Conservation (phyloP, 2,888 invertebrate genomes). For the Nasonia oneida region DNA sequence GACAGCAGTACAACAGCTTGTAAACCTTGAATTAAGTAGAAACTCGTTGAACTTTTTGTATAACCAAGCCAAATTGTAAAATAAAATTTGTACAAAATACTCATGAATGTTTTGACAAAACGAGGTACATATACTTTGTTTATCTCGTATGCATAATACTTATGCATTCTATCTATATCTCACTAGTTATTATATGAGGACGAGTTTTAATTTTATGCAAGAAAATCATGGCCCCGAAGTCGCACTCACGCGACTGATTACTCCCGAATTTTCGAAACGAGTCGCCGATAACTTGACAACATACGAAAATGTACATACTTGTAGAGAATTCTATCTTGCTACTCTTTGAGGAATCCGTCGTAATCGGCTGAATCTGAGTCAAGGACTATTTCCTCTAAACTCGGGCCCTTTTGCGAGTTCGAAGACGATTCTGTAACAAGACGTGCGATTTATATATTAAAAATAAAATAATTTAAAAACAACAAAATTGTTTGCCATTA, state of each 20-base stretch:
- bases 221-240: constrained; percentile 53
- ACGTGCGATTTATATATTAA: constrained; percentile 41
- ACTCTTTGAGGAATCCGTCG: constrained; percentile 82
- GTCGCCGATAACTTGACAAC: constrained; percentile 11
- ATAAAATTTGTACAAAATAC: constrained; percentile 59
- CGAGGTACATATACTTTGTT: not conserved
- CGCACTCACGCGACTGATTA: constrained; percentile 13
- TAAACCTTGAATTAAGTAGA: constrained; percentile 18
- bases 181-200: constrained; percentile 46
- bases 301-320: constrained; percentile 13
- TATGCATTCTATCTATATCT: constrained; percentile 36
- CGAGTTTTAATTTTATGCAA: constrained; percentile 27
- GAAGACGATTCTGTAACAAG: constrained; percentile 70
- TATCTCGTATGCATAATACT: constrained; percentile 11
- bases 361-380: constrained; percentile 83
- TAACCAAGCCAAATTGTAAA: constrained; percentile 53
- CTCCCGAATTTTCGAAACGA: constrained; percentile 34
- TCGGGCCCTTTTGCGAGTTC: constrained; percentile 75
- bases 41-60: not conserved
- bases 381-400: constrained; percentile 84
- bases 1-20: constrained; percentile 38
- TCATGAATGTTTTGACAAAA: constrained; percentile 49
- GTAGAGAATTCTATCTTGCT: constrained; percentile 20
- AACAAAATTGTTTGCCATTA: constrained; percentile 71
- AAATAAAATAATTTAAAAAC: constrained; percentile 50